Percentiles rank a stretch among this genome's conserved stretches.
Conservation (phyloP, 2,888 invertebrate species). For the Deroplatys truncata region DNA sequence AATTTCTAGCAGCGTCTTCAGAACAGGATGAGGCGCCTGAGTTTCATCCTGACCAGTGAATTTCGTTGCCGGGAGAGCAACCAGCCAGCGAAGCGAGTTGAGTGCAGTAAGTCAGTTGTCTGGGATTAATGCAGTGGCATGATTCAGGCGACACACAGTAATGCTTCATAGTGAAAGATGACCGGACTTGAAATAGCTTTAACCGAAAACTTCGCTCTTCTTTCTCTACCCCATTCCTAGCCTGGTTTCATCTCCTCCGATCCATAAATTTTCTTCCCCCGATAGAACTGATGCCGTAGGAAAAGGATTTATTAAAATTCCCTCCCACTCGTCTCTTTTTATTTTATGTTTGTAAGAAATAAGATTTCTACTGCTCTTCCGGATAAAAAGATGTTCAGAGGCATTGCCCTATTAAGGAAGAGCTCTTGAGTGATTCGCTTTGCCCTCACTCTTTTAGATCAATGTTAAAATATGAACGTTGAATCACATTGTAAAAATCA, state of each 20-base stretch:
- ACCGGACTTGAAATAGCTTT: background rate
- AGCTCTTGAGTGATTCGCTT: too few relatives aligned
- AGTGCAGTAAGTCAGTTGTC: background rate
- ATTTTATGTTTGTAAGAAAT: background rate
- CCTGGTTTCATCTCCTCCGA: background rate
- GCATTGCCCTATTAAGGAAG: background rate
- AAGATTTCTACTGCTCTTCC: background rate
- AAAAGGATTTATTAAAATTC: background rate
- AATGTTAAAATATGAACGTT: too few relatives aligned
- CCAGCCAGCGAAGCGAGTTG: background rate
- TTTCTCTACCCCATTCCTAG: background rate
- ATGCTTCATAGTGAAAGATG: constrained; percentile 9
- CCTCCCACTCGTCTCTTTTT: background rate
- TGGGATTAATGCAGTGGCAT: constrained; percentile 1
- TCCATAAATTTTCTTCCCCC: background rate
- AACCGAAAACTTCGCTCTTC: background rate
- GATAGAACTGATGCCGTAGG: background rate
- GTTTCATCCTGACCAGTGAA: background rate
- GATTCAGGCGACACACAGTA: background rate
- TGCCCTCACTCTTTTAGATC: too few relatives aligned
- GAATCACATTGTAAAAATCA: too few relatives aligned
- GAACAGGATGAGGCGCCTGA: background rate
- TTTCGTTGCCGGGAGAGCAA: background rate
- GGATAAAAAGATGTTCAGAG: background rate
- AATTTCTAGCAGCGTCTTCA: too few relatives aligned